A percentile compares a stretch with the other conserved stretches of the same genome.
phyloP scores from a whole-genome alignment of 2,797 vertebrate genomes.

The Coccyzus lansbergi region DNA sequence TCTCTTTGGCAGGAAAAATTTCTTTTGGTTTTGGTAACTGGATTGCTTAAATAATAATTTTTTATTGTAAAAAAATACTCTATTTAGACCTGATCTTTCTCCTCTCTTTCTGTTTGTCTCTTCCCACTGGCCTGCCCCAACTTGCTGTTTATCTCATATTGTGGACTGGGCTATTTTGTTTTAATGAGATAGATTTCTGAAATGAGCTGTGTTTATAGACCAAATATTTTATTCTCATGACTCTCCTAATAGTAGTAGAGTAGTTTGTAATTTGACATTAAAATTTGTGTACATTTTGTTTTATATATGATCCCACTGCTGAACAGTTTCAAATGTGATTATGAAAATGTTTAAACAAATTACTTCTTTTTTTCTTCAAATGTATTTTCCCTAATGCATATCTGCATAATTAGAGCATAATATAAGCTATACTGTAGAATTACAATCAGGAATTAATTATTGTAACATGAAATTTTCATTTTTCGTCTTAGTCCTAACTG shows the following conservation, averaged over 20 bases:
- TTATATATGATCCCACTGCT: slow-evolving; percentile 25
- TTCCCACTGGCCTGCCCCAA: not conserved
- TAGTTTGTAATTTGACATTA: not conserved
- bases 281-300: not conserved
- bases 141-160: not conserved
- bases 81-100: not conserved
- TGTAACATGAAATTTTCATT: slow-evolving; percentile 36
- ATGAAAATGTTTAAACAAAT: slow-evolving; percentile 63
- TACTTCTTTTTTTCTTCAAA: slow-evolving; percentile 65
- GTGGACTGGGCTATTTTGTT: not conserved
- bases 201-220: not conserved
- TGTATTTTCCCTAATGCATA: slow-evolving; percentile 50
- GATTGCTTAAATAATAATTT: not conserved
- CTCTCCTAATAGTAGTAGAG: not conserved
- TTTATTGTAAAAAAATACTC: not conserved
- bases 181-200: not conserved
- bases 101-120: not conserved
- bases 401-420: slow-evolving; percentile 44
- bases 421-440: slow-evolving; percentile 44
- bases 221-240: not conserved
- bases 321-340: slow-evolving; percentile 58
- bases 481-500: slow-evolving; percentile 63
- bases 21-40: not conserved
- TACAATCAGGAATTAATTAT: slow-evolving; percentile 74
- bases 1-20: not conserved